These are phyloP conservation scores for Temnothorax rugatulus DNA, from an alignment of 2,888 invertebrate species.

Conservation along the genomic window DNA sequence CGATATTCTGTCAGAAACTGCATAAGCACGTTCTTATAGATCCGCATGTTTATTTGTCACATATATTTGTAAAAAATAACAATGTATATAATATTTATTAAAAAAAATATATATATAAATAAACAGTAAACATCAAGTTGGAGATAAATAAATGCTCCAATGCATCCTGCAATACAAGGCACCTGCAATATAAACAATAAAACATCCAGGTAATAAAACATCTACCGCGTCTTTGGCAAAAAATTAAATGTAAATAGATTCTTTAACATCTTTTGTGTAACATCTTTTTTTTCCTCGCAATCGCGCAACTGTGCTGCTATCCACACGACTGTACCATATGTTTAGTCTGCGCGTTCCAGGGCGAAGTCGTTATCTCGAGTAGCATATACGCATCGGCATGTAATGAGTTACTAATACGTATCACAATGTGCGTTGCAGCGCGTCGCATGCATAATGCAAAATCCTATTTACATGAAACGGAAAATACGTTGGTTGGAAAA, in stretches of 20 bases:
- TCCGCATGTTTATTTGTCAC: neutral
- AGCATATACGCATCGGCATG: conserved; percentile 35
- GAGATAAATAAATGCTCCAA: too few relatives aligned
- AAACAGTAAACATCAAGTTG: neutral
- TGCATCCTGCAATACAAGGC: neutral
- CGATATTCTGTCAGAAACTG: neutral
- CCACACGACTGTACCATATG: neutral
- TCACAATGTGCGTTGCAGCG: conserved; percentile 24
- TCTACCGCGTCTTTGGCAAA: neutral
- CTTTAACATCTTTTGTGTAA: neutral
- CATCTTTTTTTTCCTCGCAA: neutral
- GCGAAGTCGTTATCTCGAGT: conserved; percentile 41
- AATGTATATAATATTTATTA: neutral
- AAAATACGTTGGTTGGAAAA: conserved; percentile 20
- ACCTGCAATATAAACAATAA: neutral
- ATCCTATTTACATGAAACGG: conserved; percentile 42
- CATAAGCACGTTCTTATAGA: neutral
- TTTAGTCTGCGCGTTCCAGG: conserved; percentile 8
- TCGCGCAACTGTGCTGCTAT: neutral
- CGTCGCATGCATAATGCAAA: conserved; percentile 40
- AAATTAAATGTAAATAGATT: conserved; percentile 18
- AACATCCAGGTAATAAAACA: neutral
- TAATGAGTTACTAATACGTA: conserved; percentile 52
- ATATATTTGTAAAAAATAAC: neutral
- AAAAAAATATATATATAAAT: neutral